These are phyloP conservation scores for Lepidocyrtoides sp. DNA, from an alignment of 2,888 invertebrate species.

Conservation along the genomic window DNA sequence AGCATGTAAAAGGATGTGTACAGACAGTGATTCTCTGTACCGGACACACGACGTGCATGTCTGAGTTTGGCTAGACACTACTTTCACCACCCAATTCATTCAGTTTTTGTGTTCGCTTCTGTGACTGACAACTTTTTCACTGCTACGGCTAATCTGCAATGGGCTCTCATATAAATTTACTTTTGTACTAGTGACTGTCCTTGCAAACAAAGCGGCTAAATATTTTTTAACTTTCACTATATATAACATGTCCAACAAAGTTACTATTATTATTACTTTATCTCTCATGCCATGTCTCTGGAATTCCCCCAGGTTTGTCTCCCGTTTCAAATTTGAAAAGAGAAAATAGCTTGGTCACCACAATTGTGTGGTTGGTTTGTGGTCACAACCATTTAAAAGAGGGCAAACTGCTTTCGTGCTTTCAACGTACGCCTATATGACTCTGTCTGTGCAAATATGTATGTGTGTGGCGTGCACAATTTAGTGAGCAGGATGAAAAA, in stretches of 20 bases:
- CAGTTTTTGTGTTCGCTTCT: background rate
- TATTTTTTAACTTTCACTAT: background rate
- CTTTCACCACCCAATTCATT: constrained; percentile 40
- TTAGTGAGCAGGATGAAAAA: constrained; percentile 59
- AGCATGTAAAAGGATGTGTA: constrained; percentile 15
- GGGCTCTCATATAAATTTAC: background rate
- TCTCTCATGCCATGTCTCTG: background rate
- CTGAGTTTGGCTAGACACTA: constrained; percentile 14
- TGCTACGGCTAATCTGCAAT: constrained; percentile 2
- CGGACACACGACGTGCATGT: constrained; percentile 23
- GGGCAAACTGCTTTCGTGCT: constrained; percentile 61
- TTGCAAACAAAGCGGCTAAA: background rate
- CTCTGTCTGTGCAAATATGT: background rate
- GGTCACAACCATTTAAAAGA: constrained; percentile 69
- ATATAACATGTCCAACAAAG: background rate
- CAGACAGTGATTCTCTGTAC: background rate
- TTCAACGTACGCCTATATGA: background rate
- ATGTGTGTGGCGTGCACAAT: constrained; percentile 7
- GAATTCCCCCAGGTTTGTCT: constrained; percentile 37
- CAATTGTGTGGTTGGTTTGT: constrained; percentile 66
- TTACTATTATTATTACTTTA: constrained; percentile 5
- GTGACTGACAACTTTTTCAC: constrained; percentile 45
- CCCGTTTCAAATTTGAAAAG: constrained; percentile 43
- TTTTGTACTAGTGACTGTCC: background rate
- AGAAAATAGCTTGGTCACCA: constrained; percentile 72